Evolutionary conservation across 23 tunicate genomes (phyloP).

Genomic region (Aplidium turbinatum): DNA sequence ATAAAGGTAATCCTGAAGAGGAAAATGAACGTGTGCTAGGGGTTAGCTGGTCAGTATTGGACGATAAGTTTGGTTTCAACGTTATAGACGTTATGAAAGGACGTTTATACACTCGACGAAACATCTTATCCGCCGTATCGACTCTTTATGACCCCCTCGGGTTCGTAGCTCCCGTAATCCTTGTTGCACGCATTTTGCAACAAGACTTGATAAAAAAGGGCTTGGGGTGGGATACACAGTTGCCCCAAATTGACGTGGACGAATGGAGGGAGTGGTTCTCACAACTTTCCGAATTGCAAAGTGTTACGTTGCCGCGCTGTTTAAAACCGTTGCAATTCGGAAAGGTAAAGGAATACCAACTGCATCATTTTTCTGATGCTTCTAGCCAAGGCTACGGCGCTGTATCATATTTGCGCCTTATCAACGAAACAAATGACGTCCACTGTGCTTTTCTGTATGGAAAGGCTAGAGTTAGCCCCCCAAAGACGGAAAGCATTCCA

Average conservation of each 20-base stretch:
- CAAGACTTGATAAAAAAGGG: constrained; percentile 9
- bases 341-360: no score
- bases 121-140: constrained; percentile 26
- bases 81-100: constrained; percentile 13
- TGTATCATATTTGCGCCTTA: background rate
- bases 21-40: no score
- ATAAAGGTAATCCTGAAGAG: no score
- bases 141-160: constrained; percentile 19
- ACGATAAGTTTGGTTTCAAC: no score
- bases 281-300: constrained; percentile 12
- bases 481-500: constrained; percentile 22
- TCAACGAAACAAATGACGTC: background rate
- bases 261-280: constrained; percentile 16
- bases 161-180: constrained; percentile 11
- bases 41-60: no score
- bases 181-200: constrained; percentile 4
- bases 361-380: no score
- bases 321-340: background rate
- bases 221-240: constrained; percentile 16
- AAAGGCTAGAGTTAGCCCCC: constrained; percentile 14
- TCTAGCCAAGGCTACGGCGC: no score
- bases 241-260: constrained; percentile 3
- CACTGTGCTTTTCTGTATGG: constrained; percentile 27
- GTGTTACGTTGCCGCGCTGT: constrained; percentile 19
- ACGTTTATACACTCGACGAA: constrained; percentile 13